Evolutionary conservation across 2,797 vertebrate species (phyloP).

Genomic region (Capromys pilorides): DNA sequence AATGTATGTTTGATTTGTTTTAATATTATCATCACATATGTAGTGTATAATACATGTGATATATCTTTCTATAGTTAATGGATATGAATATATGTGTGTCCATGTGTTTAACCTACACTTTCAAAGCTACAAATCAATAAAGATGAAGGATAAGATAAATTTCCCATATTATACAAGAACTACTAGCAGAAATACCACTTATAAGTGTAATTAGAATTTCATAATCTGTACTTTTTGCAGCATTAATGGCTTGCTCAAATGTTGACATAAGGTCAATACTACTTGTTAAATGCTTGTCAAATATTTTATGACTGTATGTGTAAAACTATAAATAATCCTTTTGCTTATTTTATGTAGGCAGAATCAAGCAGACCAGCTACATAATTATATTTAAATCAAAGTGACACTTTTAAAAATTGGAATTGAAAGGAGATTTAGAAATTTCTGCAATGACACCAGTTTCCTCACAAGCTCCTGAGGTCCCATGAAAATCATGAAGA

Average conservation of each 20-base stretch:
- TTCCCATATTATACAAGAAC: background rate
- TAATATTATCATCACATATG: background rate
- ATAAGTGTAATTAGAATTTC: background rate
- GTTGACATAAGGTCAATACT: background rate
- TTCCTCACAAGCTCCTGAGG: background rate
- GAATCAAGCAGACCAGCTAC: background rate
- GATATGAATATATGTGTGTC: background rate
- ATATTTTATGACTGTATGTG: background rate
- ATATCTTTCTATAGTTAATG: background rate
- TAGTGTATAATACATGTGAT: background rate
- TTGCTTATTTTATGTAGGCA: background rate
- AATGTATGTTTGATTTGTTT: background rate
- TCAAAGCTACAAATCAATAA: background rate
- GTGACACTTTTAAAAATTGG: background rate
- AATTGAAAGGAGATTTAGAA: background rate
- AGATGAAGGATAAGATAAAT: background rate
- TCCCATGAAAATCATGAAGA: accelerated
- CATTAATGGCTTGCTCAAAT: background rate
- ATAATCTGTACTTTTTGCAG: background rate
- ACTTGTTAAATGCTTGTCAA: background rate
- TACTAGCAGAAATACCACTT: background rate
- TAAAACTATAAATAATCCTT: background rate
- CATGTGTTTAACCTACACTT: background rate
- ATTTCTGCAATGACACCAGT: background rate
- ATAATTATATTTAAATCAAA: background rate